These are phyloP conservation scores for Hypotaenidia philippensis DNA, from an alignment of 2,797 vertebrate species.

Conservation along the genomic window DNA sequence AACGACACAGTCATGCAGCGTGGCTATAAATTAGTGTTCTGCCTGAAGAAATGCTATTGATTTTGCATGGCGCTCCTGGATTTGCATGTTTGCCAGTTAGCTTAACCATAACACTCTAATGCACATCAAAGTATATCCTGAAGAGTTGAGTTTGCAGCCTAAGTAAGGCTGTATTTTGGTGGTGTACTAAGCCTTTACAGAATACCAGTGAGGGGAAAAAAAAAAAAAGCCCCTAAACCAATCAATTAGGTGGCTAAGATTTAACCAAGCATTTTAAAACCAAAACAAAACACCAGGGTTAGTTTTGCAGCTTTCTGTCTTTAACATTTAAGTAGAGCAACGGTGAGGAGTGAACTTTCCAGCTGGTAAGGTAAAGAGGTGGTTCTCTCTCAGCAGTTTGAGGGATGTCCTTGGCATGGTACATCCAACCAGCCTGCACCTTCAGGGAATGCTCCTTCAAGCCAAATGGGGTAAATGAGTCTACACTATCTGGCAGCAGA, in stretches of 20 bases:
- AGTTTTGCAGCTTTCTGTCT: not conserved
- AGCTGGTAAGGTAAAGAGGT: not conserved
- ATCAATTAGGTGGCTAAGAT: not conserved
- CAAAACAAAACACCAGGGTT: too few relatives aligned
- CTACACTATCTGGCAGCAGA: not conserved
- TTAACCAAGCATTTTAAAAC: not conserved
- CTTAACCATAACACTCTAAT: constrained; percentile 1
- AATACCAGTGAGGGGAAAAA: not conserved
- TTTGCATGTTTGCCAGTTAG: constrained; percentile 13
- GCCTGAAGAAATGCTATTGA: constrained; percentile 51
- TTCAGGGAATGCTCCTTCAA: not conserved
- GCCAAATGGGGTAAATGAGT: not conserved
- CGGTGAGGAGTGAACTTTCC: not conserved
- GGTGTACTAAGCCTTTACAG: not conserved
- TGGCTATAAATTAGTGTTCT: constrained; percentile 61
- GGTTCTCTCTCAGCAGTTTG: not conserved
- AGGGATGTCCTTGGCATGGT: not conserved
- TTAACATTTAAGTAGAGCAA: not conserved
- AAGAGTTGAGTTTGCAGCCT: not conserved
- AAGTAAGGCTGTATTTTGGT: not conserved
- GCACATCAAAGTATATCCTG: not conserved
- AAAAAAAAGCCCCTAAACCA: not conserved
- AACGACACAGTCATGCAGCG: not conserved
- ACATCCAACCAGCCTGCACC: not conserved
- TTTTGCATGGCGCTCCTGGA: not conserved